Conservation (phyloP, 2,797 vertebrate genomes). For the Neostethus bicornis region DNA sequence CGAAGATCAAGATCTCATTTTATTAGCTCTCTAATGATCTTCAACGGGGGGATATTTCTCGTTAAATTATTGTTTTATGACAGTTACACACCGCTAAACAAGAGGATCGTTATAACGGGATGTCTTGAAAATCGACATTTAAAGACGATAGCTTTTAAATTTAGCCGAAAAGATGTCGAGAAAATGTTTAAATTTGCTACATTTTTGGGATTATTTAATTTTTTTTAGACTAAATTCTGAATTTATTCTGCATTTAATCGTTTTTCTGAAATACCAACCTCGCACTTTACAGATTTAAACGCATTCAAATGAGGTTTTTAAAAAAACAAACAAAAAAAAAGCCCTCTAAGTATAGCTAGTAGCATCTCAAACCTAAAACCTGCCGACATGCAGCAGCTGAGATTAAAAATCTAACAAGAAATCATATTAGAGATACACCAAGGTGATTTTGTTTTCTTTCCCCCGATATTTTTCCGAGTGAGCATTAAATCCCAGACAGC, state of each 20-base stretch:
- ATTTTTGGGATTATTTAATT: not conserved
- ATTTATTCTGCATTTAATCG: not conserved
- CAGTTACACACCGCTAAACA: conserved; percentile 18
- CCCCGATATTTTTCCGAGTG: conserved; percentile 58
- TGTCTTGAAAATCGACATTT: not conserved
- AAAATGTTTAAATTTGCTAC: not conserved
- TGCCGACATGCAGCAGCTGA: conserved; percentile 21
- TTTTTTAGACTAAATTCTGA: not conserved
- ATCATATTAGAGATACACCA: conserved; percentile 59
- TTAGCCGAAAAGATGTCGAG: not conserved
- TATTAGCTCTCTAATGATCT: conserved; percentile 44
- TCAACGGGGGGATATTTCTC: conserved; percentile 36
- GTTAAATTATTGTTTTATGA: conserved; percentile 45
- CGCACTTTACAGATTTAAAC: conserved; percentile 14
- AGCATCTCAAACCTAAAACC: conserved; percentile 41
- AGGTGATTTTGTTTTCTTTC: conserved; percentile 59
- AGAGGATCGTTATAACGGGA: not conserved
- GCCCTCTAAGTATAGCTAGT: conserved; percentile 39
- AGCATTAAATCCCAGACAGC: conserved; percentile 63
- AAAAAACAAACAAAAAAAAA: conserved; percentile 16
- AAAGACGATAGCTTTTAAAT: not conserved
- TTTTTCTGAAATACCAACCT: not conserved
- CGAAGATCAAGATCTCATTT: conserved; percentile 34
- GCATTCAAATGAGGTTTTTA: conserved; percentile 4
- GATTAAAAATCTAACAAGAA: conserved; percentile 59